These are phyloP conservation scores for Aleadryas rufinucha DNA, from an alignment of 2,113 vertebrate species.

Conservation along the genomic window DNA sequence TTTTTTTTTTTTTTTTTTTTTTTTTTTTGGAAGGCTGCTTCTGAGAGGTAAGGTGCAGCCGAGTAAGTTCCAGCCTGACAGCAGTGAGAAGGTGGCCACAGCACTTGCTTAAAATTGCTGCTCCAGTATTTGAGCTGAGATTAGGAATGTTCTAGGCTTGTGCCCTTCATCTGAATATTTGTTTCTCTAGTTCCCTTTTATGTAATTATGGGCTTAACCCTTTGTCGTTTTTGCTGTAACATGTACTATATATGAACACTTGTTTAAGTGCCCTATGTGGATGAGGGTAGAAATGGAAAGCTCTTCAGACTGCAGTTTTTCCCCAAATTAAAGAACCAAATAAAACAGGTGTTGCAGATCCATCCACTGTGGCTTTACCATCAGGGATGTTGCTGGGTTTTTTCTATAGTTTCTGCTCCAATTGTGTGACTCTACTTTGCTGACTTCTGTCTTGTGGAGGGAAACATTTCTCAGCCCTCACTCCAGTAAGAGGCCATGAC, in stretches of 20 bases:
- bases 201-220: background rate
- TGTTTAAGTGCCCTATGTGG: background rate
- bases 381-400: rapidly evolving
- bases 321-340: background rate
- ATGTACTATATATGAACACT: background rate
- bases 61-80: background rate
- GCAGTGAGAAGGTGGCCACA: background rate
- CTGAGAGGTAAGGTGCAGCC: background rate
- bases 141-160: background rate
- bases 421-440: background rate
- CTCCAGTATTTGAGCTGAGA: background rate
- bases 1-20: too few species aligned
- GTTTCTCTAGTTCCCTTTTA: background rate
- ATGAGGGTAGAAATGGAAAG: background rate
- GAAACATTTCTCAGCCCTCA: background rate
- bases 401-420: background rate
- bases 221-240: background rate
- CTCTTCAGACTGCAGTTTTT: background rate
- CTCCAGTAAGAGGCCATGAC: background rate
- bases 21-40: background rate
- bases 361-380: background rate
- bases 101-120: background rate
- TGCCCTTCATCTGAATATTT: background rate
- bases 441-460: background rate
- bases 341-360: background rate